Evolutionary conservation across 2,797 vertebrate species (phyloP), one percentile per base, ranked within the genome.

Genomic region (Pelochelys cantorii): DNA sequence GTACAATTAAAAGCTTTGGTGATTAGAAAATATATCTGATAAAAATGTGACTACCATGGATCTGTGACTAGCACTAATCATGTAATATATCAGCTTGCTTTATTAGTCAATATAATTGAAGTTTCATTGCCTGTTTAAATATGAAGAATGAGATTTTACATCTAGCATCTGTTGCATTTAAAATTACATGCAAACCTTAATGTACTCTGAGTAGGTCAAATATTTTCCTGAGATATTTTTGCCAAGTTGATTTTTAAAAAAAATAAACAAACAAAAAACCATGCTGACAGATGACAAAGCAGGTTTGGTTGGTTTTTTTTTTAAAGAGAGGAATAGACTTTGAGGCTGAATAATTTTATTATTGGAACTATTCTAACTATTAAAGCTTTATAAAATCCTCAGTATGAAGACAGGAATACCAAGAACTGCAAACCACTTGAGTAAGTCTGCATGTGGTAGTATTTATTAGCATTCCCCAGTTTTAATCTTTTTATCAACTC

Each of bases 61-160:
- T 94, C 65, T 95, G 95, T 84, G 2, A 2, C 60, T 95, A 81
- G 68, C 87, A 71, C 15, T 86, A 93, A 85, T 77, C 89, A 96
- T 96, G 93, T 91, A 94, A 90, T 81, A 90, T 81, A 88, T 96
- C 96, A 92, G 90, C 71, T 88, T 93, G 90, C 90, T 95, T 94
- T 95, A 85, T 87, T 97, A 94, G 95, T 96, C 90, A 95, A 92
- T 92, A 90, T 92, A 90, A 96, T 95, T 95, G 93, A 34, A 96
- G 55, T 93, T 95, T 84, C 81, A 92, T 95, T 96, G 87, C 77
- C 78, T 92, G 80, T 96, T 83, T 96, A 94, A 96, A 94, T 91
- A 85, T 54, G 77, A 87, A 84, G 84, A 79, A 56, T 4, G 77
- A 75, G 25, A 83, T 90, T 95, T 94, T 85, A 25, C 42, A 94